Conservation (phyloP, 2,888 invertebrate genomes). For the Cryptus armator region DNA sequence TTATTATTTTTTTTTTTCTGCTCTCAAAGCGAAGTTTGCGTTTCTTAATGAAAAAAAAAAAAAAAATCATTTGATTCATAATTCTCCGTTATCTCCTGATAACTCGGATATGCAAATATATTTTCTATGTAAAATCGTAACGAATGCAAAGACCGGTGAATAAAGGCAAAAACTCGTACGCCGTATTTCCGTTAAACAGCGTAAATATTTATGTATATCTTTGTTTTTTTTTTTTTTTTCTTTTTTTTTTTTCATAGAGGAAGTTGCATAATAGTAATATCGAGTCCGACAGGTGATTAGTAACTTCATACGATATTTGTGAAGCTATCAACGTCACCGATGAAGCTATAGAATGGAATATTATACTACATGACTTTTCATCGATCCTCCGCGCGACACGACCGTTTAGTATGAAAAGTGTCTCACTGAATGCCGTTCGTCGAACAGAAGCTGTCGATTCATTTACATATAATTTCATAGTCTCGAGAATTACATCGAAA, state of each 20-base stretch:
- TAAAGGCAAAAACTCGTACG: background rate
- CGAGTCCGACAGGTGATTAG: conserved; percentile 13
- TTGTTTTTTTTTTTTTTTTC: background rate
- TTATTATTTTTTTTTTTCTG: too few relatives aligned
- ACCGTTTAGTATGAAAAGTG: conserved; percentile 15
- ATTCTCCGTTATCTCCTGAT: too few relatives aligned
- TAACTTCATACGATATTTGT: background rate
- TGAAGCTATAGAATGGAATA: background rate
- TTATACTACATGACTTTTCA: conserved; percentile 7
- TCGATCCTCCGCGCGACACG: background rate
- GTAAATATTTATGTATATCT: background rate
- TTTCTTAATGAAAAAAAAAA: too few relatives aligned
- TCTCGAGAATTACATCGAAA: background rate
- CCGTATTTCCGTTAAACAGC: background rate
- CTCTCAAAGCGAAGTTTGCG: too few relatives aligned
- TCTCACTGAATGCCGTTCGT: background rate
- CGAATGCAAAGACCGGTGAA: too few relatives aligned
- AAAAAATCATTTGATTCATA: too few relatives aligned
- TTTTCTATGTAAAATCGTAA: background rate
- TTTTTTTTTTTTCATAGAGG: background rate
- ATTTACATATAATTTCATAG: background rate
- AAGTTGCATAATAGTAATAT: background rate
- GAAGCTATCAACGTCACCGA: conserved; percentile 13
- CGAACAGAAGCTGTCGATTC: background rate
- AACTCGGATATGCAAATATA: background rate